Base-by-base conservation (phyloP, 2,888 invertebrate species). In the Electrophaes corylata region DNA sequence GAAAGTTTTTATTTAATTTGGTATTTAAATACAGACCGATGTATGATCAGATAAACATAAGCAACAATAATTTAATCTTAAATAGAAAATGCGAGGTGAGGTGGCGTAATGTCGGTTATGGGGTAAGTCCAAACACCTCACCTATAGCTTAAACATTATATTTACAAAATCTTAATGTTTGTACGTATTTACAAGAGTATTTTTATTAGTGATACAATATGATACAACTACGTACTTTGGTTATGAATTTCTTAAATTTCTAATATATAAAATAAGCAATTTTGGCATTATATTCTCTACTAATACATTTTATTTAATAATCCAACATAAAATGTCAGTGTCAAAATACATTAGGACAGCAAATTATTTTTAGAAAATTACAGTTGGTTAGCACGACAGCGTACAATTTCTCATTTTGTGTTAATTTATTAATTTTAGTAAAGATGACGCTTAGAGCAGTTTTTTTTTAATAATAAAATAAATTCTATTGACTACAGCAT, bases 401-500 rank as follows among this genome's bases (percentile, higher is more conserved):
- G 26, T 29, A 29, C 10, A 1, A 1, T 29, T 10, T 29, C 10
- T 2, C 6, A 10, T 10, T 26, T 26, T 4, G 26, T 26, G 6
- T 8, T 10, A 26, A 26, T 10, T 5, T 2, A 23, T 23, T 26
- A 8, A 26, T 12, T 33, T 12, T 12, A n/a, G 12, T 16, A 37
- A 37, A 10, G 10, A 35, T 16, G 37, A 37, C 16, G 14, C 37
- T 14, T 35, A 16, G 16, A 14, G 35, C 35, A 5, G 14, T 2
- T 52, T 31, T 33, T 23, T 1, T 29, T 6, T 10, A 29, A 29
- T 52, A 51, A 20, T 12, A 35, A 46, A 44, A 48, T 37, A 33
- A 45, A 54, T 61, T 61, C 69, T 79, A 81, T 62, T 76, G 76
- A 79, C 78, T 78, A 81, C 71, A 74, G 71, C 67, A 66, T 71